Percentiles rank a stretch among this genome's conserved stretches.
Conservation (phyloP, 2,113 vertebrate species). For the Indicator indicator region DNA sequence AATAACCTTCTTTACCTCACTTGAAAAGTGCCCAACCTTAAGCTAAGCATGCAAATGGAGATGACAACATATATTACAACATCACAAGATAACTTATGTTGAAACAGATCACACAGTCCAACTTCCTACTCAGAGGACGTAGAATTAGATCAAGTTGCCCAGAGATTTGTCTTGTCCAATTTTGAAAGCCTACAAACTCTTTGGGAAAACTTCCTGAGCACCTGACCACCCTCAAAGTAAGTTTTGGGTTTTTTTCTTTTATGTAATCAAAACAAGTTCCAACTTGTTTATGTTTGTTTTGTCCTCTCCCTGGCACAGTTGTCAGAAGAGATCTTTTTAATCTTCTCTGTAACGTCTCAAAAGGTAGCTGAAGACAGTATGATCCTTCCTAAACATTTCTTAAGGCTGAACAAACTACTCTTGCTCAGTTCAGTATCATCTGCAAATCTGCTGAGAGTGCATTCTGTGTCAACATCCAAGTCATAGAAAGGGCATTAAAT, state of each 20-base stretch:
- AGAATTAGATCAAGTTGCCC: not conserved
- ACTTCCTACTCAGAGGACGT: not conserved
- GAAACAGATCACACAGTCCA: not conserved
- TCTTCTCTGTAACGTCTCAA: not conserved
- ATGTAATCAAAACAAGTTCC: not conserved
- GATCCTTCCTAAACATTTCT: not conserved
- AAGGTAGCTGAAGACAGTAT: not conserved
- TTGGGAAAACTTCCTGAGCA: not conserved
- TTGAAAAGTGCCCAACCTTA: not conserved
- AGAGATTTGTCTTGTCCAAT: not conserved
- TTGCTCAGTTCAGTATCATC: not conserved
- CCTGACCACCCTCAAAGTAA: not conserved
- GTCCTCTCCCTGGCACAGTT: not conserved
- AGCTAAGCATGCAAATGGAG: not conserved
- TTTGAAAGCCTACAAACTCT: not conserved
- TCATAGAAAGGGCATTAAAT: not conserved
- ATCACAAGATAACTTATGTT: not conserved
- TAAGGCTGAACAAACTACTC: not conserved
- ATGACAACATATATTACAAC: not conserved
- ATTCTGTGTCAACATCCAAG: not conserved
- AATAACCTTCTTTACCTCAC: not conserved
- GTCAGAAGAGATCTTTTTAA: not conserved
- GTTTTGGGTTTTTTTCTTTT: not conserved
- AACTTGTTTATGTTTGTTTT: not conserved
- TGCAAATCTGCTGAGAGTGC: not conserved